Percentiles rank a stretch among this genome's conserved stretches.
Conservation (phyloP, 2,888 invertebrate genomes). For the Melolontha melolontha region DNA sequence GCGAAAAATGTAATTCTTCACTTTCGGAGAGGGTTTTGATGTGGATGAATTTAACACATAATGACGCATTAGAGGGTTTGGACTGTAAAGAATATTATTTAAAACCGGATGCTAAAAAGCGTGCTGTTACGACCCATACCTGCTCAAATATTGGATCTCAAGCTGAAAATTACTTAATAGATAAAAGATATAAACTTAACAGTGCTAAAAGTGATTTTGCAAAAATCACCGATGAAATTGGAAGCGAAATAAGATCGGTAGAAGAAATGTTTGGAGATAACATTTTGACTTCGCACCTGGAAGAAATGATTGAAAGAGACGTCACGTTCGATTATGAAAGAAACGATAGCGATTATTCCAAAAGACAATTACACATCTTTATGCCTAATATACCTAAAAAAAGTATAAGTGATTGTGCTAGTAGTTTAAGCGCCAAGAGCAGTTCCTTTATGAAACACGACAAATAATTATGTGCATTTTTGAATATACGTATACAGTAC, state of each 20-base stretch:
- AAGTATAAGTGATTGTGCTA: constrained; percentile 54
- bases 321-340: constrained; percentile 26
- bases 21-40: constrained; percentile 80
- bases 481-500: background rate
- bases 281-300: background rate
- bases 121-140: constrained; percentile 38
- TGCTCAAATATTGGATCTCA: constrained; percentile 36
- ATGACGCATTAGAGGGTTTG: constrained; percentile 21
- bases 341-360: constrained; percentile 53
- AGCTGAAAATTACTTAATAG: constrained; percentile 5
- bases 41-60: constrained; percentile 73
- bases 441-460: constrained; percentile 48
- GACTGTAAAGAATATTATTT: constrained; percentile 11
- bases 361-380: constrained; percentile 80
- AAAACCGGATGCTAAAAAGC: constrained; percentile 32
- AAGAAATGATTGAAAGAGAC: constrained; percentile 7
- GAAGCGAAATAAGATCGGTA: constrained; percentile 5
- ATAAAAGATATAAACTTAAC: constrained; percentile 28
- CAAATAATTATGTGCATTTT: constrained; percentile 13
- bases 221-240: constrained; percentile 15
- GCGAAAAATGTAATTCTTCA: constrained; percentile 57
- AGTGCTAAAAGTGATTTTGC: constrained; percentile 25
- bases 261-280: constrained; percentile 11
- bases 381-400: constrained; percentile 76
- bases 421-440: constrained; percentile 56